These are phyloP conservation scores for Cladorhizidae sp. DNA, from an alignment of 37 sponge, comb jelly and placozoan genomes.

Conservation along the genomic window DNA sequence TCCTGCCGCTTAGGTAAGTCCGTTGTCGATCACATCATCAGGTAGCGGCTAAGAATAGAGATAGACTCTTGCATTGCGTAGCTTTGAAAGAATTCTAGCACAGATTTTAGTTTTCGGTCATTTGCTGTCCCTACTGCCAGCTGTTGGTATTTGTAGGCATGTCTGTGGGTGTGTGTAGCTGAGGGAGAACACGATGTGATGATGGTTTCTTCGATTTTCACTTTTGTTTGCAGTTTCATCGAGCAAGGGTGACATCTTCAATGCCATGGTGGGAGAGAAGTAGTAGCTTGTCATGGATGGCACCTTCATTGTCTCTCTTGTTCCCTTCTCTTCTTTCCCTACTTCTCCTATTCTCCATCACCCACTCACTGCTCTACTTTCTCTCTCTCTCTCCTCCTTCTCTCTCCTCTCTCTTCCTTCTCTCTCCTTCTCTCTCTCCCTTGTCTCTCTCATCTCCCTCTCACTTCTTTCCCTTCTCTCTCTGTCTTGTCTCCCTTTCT, in stretches of 20 bases:
- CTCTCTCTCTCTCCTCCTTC: too few species aligned
- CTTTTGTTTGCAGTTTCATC: neutral
- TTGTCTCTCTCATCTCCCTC: too few species aligned
- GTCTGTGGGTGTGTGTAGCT: neutral
- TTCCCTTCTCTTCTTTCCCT: too few species aligned
- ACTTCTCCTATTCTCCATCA: too few species aligned
- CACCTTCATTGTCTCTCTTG: too few species aligned
- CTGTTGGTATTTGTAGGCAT: too few species aligned
- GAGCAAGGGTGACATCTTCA: neutral
- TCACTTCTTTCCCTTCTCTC: too few species aligned
- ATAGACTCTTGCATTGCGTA: neutral
- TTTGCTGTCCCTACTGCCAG: too few species aligned
- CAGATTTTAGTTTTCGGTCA: too few species aligned
- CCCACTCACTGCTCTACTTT: too few species aligned
- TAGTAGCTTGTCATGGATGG: neutral
- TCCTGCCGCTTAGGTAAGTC: constrained; percentile 8
- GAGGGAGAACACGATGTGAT: neutral
- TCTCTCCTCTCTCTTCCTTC: too few species aligned
- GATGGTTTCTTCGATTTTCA: neutral
- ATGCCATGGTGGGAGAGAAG: constrained; percentile 1
- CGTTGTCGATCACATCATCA: neutral
- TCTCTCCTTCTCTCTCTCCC: neutral
- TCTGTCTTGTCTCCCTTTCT: too few species aligned
- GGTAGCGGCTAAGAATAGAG: neutral
- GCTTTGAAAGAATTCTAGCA: neutral